Evolutionary conservation across 1,140 invertebrate species (phyloP).

Genomic region (Ectropis grisescens): DNA sequence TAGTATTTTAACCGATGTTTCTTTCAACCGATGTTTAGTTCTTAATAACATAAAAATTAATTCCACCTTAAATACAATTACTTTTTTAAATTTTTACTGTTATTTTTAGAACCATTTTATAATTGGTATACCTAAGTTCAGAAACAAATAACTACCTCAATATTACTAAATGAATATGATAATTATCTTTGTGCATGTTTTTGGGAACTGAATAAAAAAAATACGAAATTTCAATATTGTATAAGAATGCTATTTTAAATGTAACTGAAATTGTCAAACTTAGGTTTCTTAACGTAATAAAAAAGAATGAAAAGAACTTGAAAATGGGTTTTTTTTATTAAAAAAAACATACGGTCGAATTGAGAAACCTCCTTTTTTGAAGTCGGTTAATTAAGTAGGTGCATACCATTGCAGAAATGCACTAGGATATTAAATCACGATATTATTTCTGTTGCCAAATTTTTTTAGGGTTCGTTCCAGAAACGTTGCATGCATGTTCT

Average conservation of each 20-base stretch:
- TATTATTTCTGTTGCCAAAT: too few species aligned
- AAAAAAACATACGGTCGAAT: too few species aligned
- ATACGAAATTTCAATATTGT: slow-evolving; percentile 50
- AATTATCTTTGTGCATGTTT: slow-evolving; percentile 67
- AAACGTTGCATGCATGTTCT: too few species aligned
- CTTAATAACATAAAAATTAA: slow-evolving; percentile 16
- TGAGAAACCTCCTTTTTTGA: too few species aligned
- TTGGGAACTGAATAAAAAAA: slow-evolving; percentile 59
- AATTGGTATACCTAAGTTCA: slow-evolving; percentile 68
- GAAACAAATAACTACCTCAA: slow-evolving; percentile 69
- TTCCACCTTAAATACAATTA: slow-evolving; percentile 28
- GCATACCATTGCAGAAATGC: too few species aligned
- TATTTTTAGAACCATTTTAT: slow-evolving; percentile 61
- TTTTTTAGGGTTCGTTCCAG: too few species aligned
- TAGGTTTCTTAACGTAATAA: slow-evolving; percentile 66
- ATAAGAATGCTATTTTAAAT: slow-evolving; percentile 62
- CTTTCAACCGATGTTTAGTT: too few species aligned
- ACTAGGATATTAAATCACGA: too few species aligned
- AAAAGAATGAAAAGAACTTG: too few species aligned
- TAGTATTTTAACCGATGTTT: too few species aligned
- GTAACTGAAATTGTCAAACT: slow-evolving; percentile 62
- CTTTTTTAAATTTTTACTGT: slow-evolving; percentile 49
- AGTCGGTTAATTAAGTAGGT: too few species aligned
- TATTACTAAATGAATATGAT: slow-evolving; percentile 67
- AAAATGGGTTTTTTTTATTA: too few species aligned